Evolutionary conservation across 2,797 vertebrate genomes (phyloP), one percentile per base, ranked within the genome.

Genomic region (Tenualosa ilisha): DNA sequence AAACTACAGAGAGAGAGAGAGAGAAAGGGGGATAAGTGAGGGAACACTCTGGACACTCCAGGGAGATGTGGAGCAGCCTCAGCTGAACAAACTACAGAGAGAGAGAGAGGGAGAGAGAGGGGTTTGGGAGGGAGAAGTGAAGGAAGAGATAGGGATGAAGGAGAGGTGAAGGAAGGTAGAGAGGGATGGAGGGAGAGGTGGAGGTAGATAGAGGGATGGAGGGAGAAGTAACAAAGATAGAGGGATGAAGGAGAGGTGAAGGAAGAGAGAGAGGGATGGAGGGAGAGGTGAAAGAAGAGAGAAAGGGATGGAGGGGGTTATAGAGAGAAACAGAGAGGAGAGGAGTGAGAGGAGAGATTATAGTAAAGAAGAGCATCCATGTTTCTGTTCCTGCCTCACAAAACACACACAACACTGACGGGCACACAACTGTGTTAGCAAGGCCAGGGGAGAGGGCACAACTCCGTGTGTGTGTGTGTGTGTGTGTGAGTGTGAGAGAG

Each of bases 201-300:
- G 59, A 89, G 24, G 50, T 59, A 65, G 24, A 65, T 24, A 65
- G 65, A 37, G 26, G 90, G 61, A 89, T 53, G 53, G 85, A 85
- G 88, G 2, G 56, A 84, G 84, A 15, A 46, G n/a, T n/a, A 53
- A 13, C 51, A 84, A 3, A 22, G 31, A 37, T 20, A 20, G 11
- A 79, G 37, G 79, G 51, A 68, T 50, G 81, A n/a, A 46, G 31
- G 82, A 4, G 63, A 85, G 37, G 65, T 53, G 9, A 72, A 59
- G 85, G 1, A 46, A 84, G 82, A 63, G 54, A 84, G 82, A 82
- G 56, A 86, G 84, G 50, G 61, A 46, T 46, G 82, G 2, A 1
- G 75, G 81, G 82, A 50, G 37, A 22, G 20, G 11, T 17, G 7
- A 7, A 61, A 7, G 56, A 22, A 61, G 56, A 22, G 20, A 7